Evolutionary conservation across 2,888 invertebrate genomes (phyloP).

Genomic region (Leptopterna dolabrata): DNA sequence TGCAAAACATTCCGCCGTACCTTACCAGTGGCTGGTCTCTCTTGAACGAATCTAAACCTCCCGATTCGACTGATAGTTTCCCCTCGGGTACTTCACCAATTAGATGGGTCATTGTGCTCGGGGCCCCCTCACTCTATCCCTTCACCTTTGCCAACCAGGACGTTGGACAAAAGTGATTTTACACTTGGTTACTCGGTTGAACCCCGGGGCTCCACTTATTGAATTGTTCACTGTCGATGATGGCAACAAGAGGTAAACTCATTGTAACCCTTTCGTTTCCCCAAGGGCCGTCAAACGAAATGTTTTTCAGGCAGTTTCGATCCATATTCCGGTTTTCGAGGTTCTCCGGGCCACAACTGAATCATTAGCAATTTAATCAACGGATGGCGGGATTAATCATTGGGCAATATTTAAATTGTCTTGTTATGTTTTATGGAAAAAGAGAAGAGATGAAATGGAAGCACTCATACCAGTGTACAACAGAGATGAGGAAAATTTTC

Average conservation of each 20-base stretch:
- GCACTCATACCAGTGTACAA: no score
- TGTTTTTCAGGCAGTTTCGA: not conserved
- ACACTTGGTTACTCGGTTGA: constrained; percentile 29
- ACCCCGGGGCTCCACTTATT: constrained; percentile 5
- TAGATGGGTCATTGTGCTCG: constrained; percentile 31
- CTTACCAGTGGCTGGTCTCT: not conserved
- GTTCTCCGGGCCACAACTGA: no score
- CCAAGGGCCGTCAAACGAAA: not conserved
- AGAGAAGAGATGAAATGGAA: no score
- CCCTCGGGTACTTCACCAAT: constrained; percentile 23
- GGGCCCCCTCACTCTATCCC: not conserved
- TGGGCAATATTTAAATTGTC: no score
- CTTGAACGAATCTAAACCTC: not conserved
- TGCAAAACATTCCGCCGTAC: not conserved
- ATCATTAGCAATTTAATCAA: no score
- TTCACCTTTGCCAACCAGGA: not conserved
- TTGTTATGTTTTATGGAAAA: no score
- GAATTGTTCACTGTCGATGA: constrained; percentile 4
- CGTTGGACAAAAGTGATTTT: constrained; percentile 27
- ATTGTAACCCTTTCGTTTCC: not conserved
- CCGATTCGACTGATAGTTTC: constrained; percentile 9
- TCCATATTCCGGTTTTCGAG: no score
- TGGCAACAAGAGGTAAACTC: not conserved
- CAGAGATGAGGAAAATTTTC: no score
- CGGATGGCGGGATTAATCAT: no score